Base-by-base conservation (phyloP, 1,140 invertebrate genomes). In the Ostrea denselamellosa region DNA sequence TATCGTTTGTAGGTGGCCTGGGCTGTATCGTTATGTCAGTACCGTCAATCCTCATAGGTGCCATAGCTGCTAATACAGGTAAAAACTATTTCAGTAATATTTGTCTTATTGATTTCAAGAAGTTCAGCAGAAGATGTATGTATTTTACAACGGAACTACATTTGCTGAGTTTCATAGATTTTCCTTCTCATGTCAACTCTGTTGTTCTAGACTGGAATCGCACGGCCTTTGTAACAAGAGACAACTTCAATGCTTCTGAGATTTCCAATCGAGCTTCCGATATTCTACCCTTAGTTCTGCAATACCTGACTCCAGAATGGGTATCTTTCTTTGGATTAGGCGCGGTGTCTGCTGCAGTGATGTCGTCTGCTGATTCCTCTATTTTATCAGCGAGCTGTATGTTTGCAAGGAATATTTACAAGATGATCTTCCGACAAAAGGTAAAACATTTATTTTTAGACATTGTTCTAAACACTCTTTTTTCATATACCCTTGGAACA, bases 341-440 rank as follows among this genome's bases (percentile, higher is more conserved):
- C 0, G 98, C 98, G 19, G 98, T 99, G 8, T 99, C 98, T 0
- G 98, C 98, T 4, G 98, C 98, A 19, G 98, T 99, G 51, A 99
- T 99, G 98, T 99, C 98, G 52, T 99, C 98, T 4, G 98, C 98
- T 0, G 99, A 99, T 94, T 99, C 98, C 56, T 99, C 98, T 88
- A 98, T 99, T 51, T 96, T 99, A 8, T 98, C 98, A n/a, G 98
- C 99, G 2, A 98, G 98, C 89, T 99, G 98, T n/a, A 99, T 99
- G 98, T 99, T 99, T 94, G 98, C 99, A 84, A 96, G 98, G 93
- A 99, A 99, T 94, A 97, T 99, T 88, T 99, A 99, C 96, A 98
- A 98, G 95, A 96, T 99, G 92, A 98, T 99, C 93, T 98, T 99
- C 95, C 96, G 98, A 90, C 98, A 98, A 95, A 97, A 97, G 94